Conservation (phyloP, 2,113 vertebrate genomes). For the Coptodon bakossiorum region DNA sequence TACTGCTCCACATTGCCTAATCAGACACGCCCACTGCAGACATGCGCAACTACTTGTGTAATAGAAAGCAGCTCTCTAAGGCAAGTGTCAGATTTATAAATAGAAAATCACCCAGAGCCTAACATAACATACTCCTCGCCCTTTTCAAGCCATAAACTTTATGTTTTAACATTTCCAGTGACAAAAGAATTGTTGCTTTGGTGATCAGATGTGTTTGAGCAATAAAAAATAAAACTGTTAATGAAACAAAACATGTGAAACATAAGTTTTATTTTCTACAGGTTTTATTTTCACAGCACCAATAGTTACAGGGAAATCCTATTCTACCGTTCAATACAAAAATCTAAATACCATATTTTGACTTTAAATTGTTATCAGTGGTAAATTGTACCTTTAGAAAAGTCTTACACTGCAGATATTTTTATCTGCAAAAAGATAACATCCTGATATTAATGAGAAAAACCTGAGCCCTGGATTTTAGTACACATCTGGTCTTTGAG, state of each 20-base stretch:
- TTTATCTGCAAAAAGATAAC: rapidly evolving
- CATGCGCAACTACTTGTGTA: too few species aligned
- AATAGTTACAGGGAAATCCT: not conserved
- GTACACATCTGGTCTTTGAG: not conserved
- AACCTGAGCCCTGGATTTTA: not conserved
- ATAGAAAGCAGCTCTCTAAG: not conserved
- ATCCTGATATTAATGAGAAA: not conserved
- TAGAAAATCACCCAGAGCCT: not conserved
- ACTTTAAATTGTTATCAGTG: not conserved
- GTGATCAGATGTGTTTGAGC: not conserved
- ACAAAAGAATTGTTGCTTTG: not conserved
- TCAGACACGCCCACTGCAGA: not conserved
- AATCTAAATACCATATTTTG: not conserved
- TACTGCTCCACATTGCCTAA: not conserved
- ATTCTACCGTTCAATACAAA: not conserved
- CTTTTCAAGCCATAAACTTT: not conserved
- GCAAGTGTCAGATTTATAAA: not conserved
- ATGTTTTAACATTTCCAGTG: not conserved
- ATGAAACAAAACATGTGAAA: not conserved
- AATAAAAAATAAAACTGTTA: not conserved
- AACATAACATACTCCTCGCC: not conserved
- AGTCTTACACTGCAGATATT: rapidly evolving
- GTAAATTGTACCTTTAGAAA: not conserved
- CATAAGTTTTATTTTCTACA: not conserved
- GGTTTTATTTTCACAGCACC: not conserved